Percentiles rank a stretch among this genome's conserved stretches.
phyloP scores from a whole-genome alignment of 2,888 invertebrate species.

The Rhimphoctona megacephalus region DNA sequence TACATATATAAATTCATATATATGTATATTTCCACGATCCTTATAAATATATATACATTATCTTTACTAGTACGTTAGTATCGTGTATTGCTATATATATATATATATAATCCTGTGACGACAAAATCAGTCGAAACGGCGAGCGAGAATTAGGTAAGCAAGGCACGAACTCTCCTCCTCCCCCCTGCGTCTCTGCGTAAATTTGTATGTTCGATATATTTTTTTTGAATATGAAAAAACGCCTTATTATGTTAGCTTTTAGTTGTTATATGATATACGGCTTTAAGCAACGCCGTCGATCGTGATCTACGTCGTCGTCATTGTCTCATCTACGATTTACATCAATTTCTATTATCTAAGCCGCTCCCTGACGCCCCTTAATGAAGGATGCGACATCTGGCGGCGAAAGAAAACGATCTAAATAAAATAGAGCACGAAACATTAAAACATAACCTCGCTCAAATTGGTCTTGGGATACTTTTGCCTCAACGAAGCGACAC shows the following conservation, averaged over 20 bases:
- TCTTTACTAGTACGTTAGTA: constrained; percentile 17
- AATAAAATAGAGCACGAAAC: constrained; percentile 24
- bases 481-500: not conserved
- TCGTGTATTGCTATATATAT: constrained; percentile 7
- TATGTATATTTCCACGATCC: constrained; percentile 31
- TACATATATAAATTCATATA: constrained; percentile 38
- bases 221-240: constrained; percentile 8
- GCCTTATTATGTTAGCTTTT: constrained; percentile 50
- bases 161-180: not conserved
- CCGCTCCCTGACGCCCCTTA: not conserved
- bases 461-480: not conserved
- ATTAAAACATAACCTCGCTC: constrained; percentile 25
- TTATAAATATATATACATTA: constrained; percentile 43
- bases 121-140: not conserved
- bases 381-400: not conserved
- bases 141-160: not conserved
- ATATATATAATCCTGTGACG: not conserved
- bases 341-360: not conserved
- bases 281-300: constrained; percentile 18
- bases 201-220: constrained; percentile 24
- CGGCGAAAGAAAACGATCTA: constrained; percentile 8
- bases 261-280: constrained; percentile 12
- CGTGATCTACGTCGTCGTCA: constrained; percentile 7
- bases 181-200: not conserved
- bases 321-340: constrained; percentile 8